Evolutionary conservation across 2,888 invertebrate genomes (phyloP).

Genomic region (Orthonychiurus folsomi): DNA sequence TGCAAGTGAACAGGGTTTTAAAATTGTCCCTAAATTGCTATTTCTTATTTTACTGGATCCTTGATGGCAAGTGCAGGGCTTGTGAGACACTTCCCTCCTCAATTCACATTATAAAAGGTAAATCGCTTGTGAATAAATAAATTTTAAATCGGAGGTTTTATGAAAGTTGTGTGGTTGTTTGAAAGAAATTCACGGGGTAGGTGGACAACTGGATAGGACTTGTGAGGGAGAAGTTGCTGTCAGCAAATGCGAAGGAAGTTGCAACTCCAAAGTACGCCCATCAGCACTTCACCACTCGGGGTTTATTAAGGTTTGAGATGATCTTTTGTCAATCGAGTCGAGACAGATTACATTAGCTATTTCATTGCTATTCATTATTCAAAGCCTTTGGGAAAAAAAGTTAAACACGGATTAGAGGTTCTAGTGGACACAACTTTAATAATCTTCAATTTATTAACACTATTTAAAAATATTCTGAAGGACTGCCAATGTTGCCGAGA

Average conservation of each 20-base stretch:
- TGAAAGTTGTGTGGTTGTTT: conserved; percentile 11
- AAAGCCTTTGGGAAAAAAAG: too few species aligned
- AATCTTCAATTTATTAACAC: conserved; percentile 4
- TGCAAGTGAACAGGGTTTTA: too few species aligned
- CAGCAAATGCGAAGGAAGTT: conserved; percentile 88
- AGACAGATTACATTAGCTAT: too few species aligned
- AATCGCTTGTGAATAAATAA: too few species aligned
- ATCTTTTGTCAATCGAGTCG: too few species aligned
- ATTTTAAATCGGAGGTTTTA: too few species aligned
- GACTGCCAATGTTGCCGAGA: conserved; percentile 89
- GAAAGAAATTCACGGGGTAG: conserved; percentile 77
- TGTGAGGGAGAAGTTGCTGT: conserved; percentile 79
- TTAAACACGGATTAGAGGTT: too few species aligned
- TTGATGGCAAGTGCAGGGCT: conserved; percentile 42
- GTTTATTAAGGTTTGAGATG: conserved; percentile 83
- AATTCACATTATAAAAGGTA: conserved; percentile 78
- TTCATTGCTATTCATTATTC: too few species aligned
- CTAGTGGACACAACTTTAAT: not conserved
- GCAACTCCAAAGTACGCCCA: conserved; percentile 83
- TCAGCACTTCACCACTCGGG: conserved; percentile 80
- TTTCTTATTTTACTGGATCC: not conserved
- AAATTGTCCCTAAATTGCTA: not conserved
- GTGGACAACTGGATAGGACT: conserved; percentile 71
- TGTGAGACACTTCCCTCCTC: conserved; percentile 80
- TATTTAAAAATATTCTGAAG: conserved; percentile 46